A percentile compares a stretch with the other conserved stretches of the same genome.
Conservation (phyloP, 1,140 invertebrate genomes). For the Scaptomyza montana region DNA sequence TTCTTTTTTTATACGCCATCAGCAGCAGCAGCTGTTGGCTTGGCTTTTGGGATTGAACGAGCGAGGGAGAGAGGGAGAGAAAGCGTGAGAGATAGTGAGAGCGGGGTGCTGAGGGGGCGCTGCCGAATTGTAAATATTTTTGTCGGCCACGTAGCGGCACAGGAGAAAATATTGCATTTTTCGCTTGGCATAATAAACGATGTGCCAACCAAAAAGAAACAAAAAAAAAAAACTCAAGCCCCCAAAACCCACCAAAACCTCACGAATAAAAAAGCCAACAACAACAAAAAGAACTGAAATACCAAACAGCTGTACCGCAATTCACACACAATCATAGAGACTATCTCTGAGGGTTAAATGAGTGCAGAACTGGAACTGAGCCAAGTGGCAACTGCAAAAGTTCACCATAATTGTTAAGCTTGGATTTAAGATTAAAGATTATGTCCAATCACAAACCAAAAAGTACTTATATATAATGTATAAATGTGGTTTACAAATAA, state of each 20-base stretch:
- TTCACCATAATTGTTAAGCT: conserved; percentile 31
- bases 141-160: conserved; percentile 79
- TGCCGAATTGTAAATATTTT: conserved; percentile 81
- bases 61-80: not conserved
- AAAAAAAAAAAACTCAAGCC: conserved; percentile 18
- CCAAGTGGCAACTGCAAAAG: conserved; percentile 12
- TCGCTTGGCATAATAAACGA: conserved; percentile 81
- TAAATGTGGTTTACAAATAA: no score
- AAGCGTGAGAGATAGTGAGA: not conserved
- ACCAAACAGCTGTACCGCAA: conserved; percentile 61
- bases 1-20: conserved; percentile 43
- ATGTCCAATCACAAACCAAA: no score
- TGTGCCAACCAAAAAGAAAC: conserved; percentile 63
- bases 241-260: conserved; percentile 40
- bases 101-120: conserved; percentile 6
- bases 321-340: conserved; percentile 13
- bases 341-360: conserved; percentile 10
- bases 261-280: conserved; percentile 31
- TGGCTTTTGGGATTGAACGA: conserved; percentile 33
- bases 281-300: conserved; percentile 28
- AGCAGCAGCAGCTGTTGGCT: conserved; percentile 54
- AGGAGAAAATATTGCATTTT: conserved; percentile 81
- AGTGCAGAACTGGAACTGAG: conserved; percentile 4
- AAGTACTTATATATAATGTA: no score
- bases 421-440: not conserved